Conservation (phyloP, 2,797 vertebrate species). For the Falco concolor region DNA sequence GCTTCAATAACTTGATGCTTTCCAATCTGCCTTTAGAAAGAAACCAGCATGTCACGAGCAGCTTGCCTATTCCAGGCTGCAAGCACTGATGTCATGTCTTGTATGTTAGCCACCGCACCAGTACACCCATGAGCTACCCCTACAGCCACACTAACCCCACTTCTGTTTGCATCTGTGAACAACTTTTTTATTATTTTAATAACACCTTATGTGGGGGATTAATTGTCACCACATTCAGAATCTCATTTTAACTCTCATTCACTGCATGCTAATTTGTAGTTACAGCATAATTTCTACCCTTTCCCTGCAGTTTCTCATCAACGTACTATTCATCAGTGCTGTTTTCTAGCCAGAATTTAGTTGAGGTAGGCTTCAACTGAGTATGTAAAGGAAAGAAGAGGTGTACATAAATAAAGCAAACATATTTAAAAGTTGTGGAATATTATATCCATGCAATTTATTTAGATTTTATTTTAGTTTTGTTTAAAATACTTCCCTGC, state of each 20-base stretch:
- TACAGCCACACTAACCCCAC: too few relatives aligned
- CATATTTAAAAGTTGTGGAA: background rate
- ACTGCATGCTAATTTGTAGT: background rate
- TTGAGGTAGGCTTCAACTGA: background rate
- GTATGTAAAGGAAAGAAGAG: background rate
- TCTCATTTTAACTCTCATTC: background rate
- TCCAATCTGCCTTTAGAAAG: background rate
- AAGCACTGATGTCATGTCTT: background rate
- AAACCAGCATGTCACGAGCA: background rate
- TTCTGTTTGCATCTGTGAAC: background rate
- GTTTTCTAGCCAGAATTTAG: background rate
- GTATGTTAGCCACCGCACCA: accelerated
- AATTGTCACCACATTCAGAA: background rate
- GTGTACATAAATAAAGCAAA: background rate
- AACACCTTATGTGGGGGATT: background rate
- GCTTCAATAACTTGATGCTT: background rate
- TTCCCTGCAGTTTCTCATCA: background rate
- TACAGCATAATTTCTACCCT: background rate
- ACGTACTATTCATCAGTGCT: background rate
- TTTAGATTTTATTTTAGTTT: background rate
- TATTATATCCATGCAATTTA: accelerated
- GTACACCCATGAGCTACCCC: background rate
- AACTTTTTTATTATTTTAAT: background rate
- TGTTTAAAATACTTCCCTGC: background rate
- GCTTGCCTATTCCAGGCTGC: background rate